Evolutionary conservation across 2,888 invertebrate species (phyloP).

Genomic region (Macaria notata): DNA sequence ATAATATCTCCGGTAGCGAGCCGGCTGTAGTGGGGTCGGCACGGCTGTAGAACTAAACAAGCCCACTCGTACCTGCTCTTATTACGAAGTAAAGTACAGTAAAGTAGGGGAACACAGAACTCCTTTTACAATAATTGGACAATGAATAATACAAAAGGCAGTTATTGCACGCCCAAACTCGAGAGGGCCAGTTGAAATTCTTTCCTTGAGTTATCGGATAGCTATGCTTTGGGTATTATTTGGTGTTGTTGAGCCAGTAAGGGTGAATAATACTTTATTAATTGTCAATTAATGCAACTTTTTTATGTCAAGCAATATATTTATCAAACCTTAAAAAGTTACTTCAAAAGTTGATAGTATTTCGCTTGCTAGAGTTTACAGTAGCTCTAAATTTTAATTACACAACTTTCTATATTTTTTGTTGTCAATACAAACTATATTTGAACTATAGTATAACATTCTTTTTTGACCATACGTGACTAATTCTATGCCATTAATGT

Average conservation of each 20-base stretch:
- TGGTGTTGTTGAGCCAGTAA: constrained; percentile 18
- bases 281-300: too few relatives aligned
- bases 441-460: too few relatives aligned
- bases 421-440: too few relatives aligned
- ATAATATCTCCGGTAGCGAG: too few relatives aligned
- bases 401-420: too few relatives aligned
- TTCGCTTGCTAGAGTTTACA: too few relatives aligned
- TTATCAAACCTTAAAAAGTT: too few relatives aligned
- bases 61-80: constrained; percentile 53
- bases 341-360: too few relatives aligned
- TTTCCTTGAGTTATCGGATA: constrained; percentile 30
- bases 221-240: constrained; percentile 22
- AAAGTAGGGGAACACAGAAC: constrained; percentile 62
- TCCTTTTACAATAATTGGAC: constrained; percentile 81
- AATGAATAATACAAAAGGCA: constrained; percentile 81
- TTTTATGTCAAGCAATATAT: too few relatives aligned
- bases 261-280: not conserved
- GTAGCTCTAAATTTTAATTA: too few relatives aligned
- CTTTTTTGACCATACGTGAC: too few relatives aligned
- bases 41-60: constrained; percentile 67
- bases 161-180: constrained; percentile 70
- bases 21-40: constrained; percentile 6
- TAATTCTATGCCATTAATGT: too few relatives aligned
- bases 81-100: constrained; percentile 38
- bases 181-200: constrained; percentile 54